Base-by-base conservation (phyloP, 2,888 invertebrate genomes). In the Neoascia interrupta region DNA sequence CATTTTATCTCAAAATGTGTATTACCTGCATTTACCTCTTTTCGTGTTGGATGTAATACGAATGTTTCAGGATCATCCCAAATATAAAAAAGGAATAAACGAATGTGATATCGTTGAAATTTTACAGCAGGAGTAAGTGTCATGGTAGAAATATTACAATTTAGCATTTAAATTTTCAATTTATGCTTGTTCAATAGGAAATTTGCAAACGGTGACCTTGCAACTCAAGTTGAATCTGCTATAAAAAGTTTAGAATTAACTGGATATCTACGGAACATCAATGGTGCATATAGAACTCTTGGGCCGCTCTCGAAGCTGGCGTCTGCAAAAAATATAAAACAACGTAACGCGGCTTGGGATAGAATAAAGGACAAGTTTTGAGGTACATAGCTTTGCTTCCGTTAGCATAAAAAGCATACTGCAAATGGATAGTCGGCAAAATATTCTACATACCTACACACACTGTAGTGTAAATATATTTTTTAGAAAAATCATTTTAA, bases 291-390 rank as follows among this genome's bases (percentile, higher is more conserved):
- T 81, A 86, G 86, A 68, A 88, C 88, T 1, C 31, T 88, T 58
- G 88, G 88, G 0, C 88, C 88, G 3, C 86, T 87, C 39, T 86
- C 88, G 5, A 86, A 84, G 69, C 56, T 88, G 70, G 84, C 86
- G 11, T 81, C 82, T 54, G 85, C 86, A 0, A 86, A 84, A n/a
- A 86, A 85, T 1, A 72, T 74, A 49, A 85, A 85, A 2, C 85
- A 87, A 69, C 82, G 84, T 23, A 84, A 82, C 37, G 75, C 82
- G 36, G 83, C 84, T 1, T 88, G 88, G 88, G 82, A 86, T 19
- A 41, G 31, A 36, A 66, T 79, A 45, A n/a, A 79, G 41, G 41
- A 36, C 1, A 49, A 51, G 4, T 43, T 26, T 21, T 72, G 37
- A 53, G 2, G 8, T 31, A 31, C n/a, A n/a, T n/a, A n/a, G n/a